Percentiles rank a stretch among this genome's conserved stretches.
phyloP scores from a whole-genome alignment of 2,888 invertebrate genomes.

The Argynnis bischoffii region DNA sequence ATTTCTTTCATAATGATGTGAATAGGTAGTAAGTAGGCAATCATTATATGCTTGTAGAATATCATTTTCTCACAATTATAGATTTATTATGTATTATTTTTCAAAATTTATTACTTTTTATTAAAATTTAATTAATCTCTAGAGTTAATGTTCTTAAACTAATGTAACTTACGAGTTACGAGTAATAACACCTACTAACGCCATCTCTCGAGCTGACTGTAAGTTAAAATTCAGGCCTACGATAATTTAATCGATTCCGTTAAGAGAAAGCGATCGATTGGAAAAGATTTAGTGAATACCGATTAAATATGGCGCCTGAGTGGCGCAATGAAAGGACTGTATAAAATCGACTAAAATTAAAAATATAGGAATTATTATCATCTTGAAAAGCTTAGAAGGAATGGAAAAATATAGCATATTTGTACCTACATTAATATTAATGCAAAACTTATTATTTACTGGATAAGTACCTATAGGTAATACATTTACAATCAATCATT shows the following conservation, averaged over 20 bases:
- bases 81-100: too few species aligned
- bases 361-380: too few species aligned
- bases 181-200: slow-evolving; percentile 14
- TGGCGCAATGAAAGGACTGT: too few species aligned
- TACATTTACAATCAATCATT: slow-evolving; percentile 8
- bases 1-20: too few species aligned
- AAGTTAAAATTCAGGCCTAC: slow-evolving; percentile 41
- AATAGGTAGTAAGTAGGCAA: too few species aligned
- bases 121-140: too few species aligned
- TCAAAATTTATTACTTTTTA: too few species aligned
- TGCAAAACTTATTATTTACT: background rate
- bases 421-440: background rate
- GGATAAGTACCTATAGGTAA: background rate
- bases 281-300: slow-evolving; percentile 18
- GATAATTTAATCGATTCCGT: slow-evolving; percentile 68
- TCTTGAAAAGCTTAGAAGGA: too few species aligned
- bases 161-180: background rate
- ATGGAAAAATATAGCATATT: background rate
- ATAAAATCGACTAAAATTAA: background rate
- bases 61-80: too few species aligned
- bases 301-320: slow-evolving; percentile 1
- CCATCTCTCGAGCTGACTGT: slow-evolving; percentile 44
- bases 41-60: too few species aligned
- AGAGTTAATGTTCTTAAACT: too few species aligned
- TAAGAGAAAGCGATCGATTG: slow-evolving; percentile 63